These are phyloP conservation scores for Scotopteryx bipunctaria DNA, from an alignment of 2,888 invertebrate genomes.

Conservation along the genomic window DNA sequence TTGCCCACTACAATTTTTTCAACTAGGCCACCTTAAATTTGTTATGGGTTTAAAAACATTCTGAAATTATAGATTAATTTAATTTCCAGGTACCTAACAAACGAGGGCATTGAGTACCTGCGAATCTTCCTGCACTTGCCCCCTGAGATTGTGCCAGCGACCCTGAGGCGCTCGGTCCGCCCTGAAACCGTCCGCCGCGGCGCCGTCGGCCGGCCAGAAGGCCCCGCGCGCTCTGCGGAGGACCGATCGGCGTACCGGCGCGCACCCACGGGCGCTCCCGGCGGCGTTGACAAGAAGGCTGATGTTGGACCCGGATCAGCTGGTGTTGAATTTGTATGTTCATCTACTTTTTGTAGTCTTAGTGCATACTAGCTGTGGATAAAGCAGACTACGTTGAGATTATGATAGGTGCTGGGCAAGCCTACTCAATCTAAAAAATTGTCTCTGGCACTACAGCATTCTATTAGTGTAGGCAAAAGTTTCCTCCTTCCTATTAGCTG, in stretches of 20 bases:
- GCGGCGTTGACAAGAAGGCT: constrained; percentile 94
- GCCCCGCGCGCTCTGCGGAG: constrained; percentile 90
- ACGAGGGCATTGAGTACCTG: constrained; percentile 98
- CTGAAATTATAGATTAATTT: background rate
- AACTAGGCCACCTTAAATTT: no score
- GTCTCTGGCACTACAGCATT: no score
- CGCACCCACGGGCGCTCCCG: constrained; percentile 86
- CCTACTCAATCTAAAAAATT: no score
- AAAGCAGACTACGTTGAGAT: no score
- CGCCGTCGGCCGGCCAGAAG: constrained; percentile 86
- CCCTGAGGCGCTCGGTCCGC: constrained; percentile 95
- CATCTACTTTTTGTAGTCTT: no score
- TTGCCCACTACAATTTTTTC: no score
- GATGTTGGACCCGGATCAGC: constrained; percentile 98
- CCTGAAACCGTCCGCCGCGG: constrained; percentile 93
- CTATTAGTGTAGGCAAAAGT: no score
- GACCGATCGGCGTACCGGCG: constrained; percentile 93
- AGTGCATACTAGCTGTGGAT: no score
- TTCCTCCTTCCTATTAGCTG: no score
- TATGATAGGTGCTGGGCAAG: no score
- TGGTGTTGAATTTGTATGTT: constrained; percentile 92
- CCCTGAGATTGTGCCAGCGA: constrained; percentile 99
- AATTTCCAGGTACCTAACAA: constrained; percentile 92
- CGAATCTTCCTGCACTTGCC: constrained; percentile 98
- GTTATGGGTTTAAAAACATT: no score